These are phyloP conservation scores for Anaspis maculata DNA, from an alignment of 2,888 invertebrate genomes.

Conservation along the genomic window DNA sequence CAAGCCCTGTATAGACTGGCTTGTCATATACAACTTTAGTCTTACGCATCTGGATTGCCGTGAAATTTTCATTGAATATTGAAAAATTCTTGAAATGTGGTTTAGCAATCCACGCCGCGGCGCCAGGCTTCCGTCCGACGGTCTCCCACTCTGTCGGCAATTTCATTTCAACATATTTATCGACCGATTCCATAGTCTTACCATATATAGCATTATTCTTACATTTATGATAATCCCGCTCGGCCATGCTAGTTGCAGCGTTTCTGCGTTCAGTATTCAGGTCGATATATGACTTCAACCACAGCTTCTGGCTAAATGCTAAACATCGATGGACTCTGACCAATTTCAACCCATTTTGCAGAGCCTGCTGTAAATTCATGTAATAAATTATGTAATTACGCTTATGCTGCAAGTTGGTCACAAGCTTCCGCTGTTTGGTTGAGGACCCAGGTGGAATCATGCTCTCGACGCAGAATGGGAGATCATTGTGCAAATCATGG, in stretches of 20 bases:
- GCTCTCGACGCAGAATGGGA: too few species aligned
- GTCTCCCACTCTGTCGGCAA: slow-evolving; percentile 5
- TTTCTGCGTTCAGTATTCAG: slow-evolving; percentile 1
- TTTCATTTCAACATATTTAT: slow-evolving; percentile 4
- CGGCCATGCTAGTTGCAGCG: not conserved
- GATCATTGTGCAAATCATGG: slow-evolving; percentile 29
- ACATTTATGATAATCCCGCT: slow-evolving; percentile 3
- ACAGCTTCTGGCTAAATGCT: not conserved
- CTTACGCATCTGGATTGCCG: slow-evolving; percentile 1
- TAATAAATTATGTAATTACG: slow-evolving; percentile 1
- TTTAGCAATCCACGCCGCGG: slow-evolving; percentile 1
- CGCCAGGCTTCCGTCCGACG: not conserved
- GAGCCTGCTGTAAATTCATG: not conserved
- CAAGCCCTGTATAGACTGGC: slow-evolving; percentile 3
- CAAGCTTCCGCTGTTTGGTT: slow-evolving; percentile 18
- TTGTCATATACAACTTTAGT: not conserved
- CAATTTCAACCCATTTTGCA: slow-evolving; percentile 2
- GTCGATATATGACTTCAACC: slow-evolving; percentile 1
- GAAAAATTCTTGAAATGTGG: slow-evolving; percentile 5
- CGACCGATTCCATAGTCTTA: slow-evolving; percentile 7
- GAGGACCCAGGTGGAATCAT: slow-evolving; percentile 7
- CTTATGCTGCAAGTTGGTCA: slow-evolving; percentile 12
- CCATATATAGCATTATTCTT: slow-evolving; percentile 7
- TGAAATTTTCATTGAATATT: slow-evolving; percentile 3
- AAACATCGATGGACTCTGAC: not conserved